Base-by-base conservation (phyloP, 2,113 vertebrate genomes). In the Rhizomys pruinosus region DNA sequence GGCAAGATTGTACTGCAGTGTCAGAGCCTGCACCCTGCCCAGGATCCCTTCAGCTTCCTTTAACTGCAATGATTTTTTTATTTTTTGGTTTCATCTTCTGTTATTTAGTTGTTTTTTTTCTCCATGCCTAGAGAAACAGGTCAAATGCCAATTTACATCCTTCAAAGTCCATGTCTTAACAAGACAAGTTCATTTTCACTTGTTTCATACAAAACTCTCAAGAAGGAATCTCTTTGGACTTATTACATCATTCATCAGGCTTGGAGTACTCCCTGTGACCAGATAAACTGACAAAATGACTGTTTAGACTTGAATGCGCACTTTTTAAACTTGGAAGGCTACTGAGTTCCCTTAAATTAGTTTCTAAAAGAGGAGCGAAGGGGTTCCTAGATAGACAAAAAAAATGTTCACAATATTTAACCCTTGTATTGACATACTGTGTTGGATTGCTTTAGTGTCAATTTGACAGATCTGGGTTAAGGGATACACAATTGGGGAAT, bases 11-110 rank as follows among this genome's bases (percentile, higher is more conserved):
- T 57, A 32, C 22, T 63, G 1, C 8, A 66, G 37, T 84, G 44
- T 3, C 11, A 68, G 68, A 84, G 42, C 19, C 0, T 15, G 5
- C 29, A 37, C 29, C 44, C 4, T 0, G 0, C 3, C 7, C 29
- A 25, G 11, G 9, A 2, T 17, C 20, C 13, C 32, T 37, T 15
- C 29, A 87, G 2, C 4, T 37, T 92, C 5, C 5, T 73, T 55
- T 94, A 4, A 39, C 55, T 77, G 27, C 16, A 13, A 1, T 63
- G 57, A 11, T 22, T 52, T 39, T 57, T 55, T 11, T 29, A n/a
- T n/a, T n/a, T n/a, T n/a, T n/a, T 37, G 29, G 34, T 12, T 94
- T 64, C 37, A 2, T 71, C 27, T 44, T 23, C 22, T 6, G 1
- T 25, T 47, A 29, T 0, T 17, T 66, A 25, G 71, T n/a, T n/a